phyloP scores from a whole-genome alignment of 2,888 invertebrate genomes.

The Machimus atricapillus region DNA sequence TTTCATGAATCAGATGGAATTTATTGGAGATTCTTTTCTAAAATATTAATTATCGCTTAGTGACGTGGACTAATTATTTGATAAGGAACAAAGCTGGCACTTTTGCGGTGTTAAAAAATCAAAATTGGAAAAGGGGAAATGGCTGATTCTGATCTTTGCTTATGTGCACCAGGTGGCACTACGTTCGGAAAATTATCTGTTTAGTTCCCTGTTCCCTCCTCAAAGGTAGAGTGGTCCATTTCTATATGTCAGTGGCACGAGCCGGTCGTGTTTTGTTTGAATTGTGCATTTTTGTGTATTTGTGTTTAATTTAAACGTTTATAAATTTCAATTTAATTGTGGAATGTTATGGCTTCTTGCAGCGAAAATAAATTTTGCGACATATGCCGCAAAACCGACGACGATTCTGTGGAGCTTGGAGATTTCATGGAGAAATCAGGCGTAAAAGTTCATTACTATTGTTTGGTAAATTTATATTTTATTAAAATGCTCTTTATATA shows the following conservation, averaged over 20 bases:
- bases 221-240: too few relatives aligned
- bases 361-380: background rate
- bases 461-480: conserved; percentile 52
- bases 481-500: background rate
- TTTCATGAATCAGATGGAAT: background rate
- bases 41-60: background rate
- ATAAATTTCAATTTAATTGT: too few relatives aligned
- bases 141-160: background rate
- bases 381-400: conserved; percentile 46
- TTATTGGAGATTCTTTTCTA: background rate
- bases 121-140: background rate
- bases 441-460: conserved; percentile 55
- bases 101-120: background rate
- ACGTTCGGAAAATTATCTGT: background rate
- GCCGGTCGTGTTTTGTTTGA: too few relatives aligned
- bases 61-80: background rate
- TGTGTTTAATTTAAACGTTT: too few relatives aligned
- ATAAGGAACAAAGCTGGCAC: background rate
- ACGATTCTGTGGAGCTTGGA: conserved; percentile 51
- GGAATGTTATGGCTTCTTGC: background rate
- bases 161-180: background rate
- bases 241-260: too few relatives aligned
- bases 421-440: conserved; percentile 54
- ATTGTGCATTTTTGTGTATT: too few relatives aligned
- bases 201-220: too few relatives aligned